These are phyloP conservation scores for Papilio aristodemus DNA, from an alignment of 1,140 invertebrate genomes.

Conservation along the genomic window DNA sequence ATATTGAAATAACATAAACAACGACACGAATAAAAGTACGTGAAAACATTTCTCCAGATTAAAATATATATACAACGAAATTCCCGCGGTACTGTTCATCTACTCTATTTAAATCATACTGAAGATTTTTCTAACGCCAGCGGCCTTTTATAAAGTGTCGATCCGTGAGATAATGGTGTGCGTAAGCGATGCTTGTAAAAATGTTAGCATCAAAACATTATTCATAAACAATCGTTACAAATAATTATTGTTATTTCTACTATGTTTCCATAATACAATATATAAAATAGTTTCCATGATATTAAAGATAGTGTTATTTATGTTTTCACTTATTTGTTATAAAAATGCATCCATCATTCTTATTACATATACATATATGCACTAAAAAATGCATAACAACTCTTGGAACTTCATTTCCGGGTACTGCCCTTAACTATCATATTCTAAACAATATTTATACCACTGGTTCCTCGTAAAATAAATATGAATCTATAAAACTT, in stretches of 20 bases:
- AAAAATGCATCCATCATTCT: background rate
- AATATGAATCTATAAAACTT: too few species aligned
- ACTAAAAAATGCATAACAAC: conserved; percentile 8
- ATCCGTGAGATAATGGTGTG: background rate
- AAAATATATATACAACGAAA: background rate
- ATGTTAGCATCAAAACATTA: background rate
- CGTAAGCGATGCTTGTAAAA: conserved; percentile 9
- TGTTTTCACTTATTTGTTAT: background rate
- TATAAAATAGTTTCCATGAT: background rate
- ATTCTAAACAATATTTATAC: too few species aligned
- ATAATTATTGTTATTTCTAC: conserved; percentile 7
- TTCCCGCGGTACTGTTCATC: conserved; percentile 7
- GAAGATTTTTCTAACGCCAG: background rate
- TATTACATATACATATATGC: background rate
- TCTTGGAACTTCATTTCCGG: background rate
- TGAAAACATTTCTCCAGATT: conserved; percentile 5
- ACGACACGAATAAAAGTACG: conserved; percentile 1
- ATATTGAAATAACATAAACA: conserved; percentile 8
- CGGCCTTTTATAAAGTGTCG: conserved; percentile 20
- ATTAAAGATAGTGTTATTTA: background rate
- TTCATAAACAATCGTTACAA: conserved; percentile 9
- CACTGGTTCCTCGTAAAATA: too few species aligned
- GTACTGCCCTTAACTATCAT: background rate
- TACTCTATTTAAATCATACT: conserved; percentile 24
- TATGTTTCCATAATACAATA: background rate